Evolutionary conservation across 1,140 invertebrate genomes (phyloP), one percentile per base, ranked within the genome.

Genomic region (Capitella teleta): DNA sequence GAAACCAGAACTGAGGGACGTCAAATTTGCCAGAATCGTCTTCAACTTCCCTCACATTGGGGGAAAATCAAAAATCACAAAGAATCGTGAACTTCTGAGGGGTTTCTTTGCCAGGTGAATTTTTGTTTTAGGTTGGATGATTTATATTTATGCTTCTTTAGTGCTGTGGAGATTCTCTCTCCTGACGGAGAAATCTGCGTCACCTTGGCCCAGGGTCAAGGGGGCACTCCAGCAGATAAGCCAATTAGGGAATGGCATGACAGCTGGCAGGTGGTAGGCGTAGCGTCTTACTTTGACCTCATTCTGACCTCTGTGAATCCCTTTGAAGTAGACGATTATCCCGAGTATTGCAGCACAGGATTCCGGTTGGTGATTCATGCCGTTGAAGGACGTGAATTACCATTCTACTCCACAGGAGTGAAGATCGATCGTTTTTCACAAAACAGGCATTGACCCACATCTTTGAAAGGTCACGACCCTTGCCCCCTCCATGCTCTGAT

Each of bases 21-120:
- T 62, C 34, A 49, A 50, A 30, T 80, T 78, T 63, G 56, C 70
- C 16, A 70, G 71, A 62, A 73, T 81, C 30, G 68, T 81, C 28
- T 82, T 82, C 57, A 82, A 81, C 57, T 82, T 81, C 63, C 80
- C 80, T 25, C 78, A 81, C 61, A 69, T 75, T 40, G 77, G 78
- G 42, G 78, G 79, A n/a, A 81, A 81, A 70, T 80, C 79, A 68
- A 76, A 78, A 59, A 74, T 80, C 51, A 74, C 79, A 57, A 73
- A 74, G 53, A 81, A 81, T 63, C 67, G 79, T 49, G 61, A 74
- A 28, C 63, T 81, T 2, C 57, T 81, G 0, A 69, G 58, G 52
- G 59, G 73, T 37, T 81, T 80, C 61, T 80, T 82, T 57, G 50
- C 56, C 14, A 78, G 68, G 68, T 69, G 8, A 32, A 32, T 10